Evolutionary conservation across 1,140 invertebrate genomes (phyloP).

Genomic region (Thaumatotibia leucotreta): DNA sequence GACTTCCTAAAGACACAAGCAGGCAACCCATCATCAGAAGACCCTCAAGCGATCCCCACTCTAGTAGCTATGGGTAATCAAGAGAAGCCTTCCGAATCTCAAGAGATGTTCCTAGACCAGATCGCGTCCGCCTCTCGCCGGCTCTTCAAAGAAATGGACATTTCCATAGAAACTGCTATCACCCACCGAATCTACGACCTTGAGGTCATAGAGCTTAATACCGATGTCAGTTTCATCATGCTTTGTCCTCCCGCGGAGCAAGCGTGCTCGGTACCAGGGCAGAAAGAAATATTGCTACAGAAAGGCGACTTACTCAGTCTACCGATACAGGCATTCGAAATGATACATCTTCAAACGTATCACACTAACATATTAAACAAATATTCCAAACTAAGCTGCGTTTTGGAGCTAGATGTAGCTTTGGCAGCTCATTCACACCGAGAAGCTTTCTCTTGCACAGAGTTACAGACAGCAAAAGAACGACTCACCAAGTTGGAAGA

Average conservation of each 20-base stretch:
- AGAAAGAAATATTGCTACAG: slow-evolving; percentile 87
- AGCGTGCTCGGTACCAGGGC: slow-evolving; percentile 93
- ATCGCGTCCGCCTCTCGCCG: slow-evolving; percentile 83
- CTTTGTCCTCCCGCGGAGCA: slow-evolving; percentile 92
- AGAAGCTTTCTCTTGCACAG: slow-evolving; percentile 94
- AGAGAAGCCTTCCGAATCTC: slow-evolving; percentile 82
- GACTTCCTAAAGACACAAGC: slow-evolving; percentile 83
- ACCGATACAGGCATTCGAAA: slow-evolving; percentile 92
- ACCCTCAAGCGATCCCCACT: slow-evolving; percentile 70
- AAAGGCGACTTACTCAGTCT: slow-evolving; percentile 88
- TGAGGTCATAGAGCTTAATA: slow-evolving; percentile 93
- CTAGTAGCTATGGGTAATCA: slow-evolving; percentile 65
- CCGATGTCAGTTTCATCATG: slow-evolving; percentile 92
- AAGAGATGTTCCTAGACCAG: slow-evolving; percentile 86
- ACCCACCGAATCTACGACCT: slow-evolving; percentile 90
- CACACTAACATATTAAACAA: slow-evolving; percentile 90
- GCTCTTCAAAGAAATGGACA: slow-evolving; percentile 88
- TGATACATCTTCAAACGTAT: slow-evolving; percentile 95
- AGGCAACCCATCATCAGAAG: slow-evolving; percentile 47
- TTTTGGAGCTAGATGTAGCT: slow-evolving; percentile 93
- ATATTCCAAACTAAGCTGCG: slow-evolving; percentile 93
- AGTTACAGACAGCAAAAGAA: slow-evolving; percentile 90
- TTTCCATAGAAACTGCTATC: slow-evolving; percentile 81
- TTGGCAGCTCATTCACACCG: slow-evolving; percentile 94
- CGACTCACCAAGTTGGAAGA: slow-evolving; percentile 88